A percentile compares a stretch with the other conserved stretches of the same genome.
Evolutionary conservation across 1,140 invertebrate species (phyloP).

Genomic region (Ceratina calcarata): DNA sequence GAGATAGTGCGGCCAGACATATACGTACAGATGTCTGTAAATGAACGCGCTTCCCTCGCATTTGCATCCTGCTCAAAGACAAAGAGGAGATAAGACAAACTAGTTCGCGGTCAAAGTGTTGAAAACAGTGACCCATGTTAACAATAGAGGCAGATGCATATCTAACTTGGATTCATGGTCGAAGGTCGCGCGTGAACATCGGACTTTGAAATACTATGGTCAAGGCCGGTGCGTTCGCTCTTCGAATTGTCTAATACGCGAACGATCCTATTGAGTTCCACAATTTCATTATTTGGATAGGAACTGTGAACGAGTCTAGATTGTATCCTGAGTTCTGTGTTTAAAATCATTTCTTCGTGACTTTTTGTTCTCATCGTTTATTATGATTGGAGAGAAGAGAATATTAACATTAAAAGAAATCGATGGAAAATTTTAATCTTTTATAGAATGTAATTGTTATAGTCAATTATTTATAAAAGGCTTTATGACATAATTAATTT

Average conservation of each 20-base stretch:
- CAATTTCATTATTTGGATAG: not conserved
- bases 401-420: no score
- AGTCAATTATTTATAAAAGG: no score
- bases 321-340: not conserved
- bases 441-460: no score
- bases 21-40: no score
- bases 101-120: conserved; percentile 31
- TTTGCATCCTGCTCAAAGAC: conserved; percentile 17
- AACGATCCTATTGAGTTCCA: no score
- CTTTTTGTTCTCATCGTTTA: no score
- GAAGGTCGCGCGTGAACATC: conserved; percentile 16
- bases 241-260: not conserved
- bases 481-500: no score
- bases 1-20: no score
- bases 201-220: conserved; percentile 4
- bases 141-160: conserved; percentile 43
- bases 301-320: not conserved
- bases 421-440: no score
- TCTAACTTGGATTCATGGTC: conserved; percentile 32
- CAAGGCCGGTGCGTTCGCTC: conserved; percentile 4
- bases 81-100: conserved; percentile 28
- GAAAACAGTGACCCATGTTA: conserved; percentile 40
- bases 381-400: no score
- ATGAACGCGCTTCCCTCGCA: not conserved
- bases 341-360: no score